Percentiles rank a stretch among this genome's conserved stretches.
phyloP scores from a whole-genome alignment of 2,113 vertebrate genomes.

The Fukomys damarensis region DNA sequence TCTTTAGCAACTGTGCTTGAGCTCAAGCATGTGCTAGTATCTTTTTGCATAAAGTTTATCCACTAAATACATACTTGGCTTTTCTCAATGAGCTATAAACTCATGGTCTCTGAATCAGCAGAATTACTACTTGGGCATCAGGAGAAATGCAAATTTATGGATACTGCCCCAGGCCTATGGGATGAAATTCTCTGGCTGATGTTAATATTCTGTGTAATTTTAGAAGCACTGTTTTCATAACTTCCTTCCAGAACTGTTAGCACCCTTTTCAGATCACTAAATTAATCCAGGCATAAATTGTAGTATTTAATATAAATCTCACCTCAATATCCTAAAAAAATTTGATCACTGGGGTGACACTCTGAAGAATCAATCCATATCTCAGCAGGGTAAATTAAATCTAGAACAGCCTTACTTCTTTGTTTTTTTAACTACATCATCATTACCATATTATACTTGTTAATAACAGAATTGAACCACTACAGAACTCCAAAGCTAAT shows the following conservation, averaged over 20 bases:
- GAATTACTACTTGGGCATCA: background rate
- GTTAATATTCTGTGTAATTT: background rate
- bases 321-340: background rate
- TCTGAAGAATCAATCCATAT: background rate
- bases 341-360: background rate
- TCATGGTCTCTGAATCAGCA: background rate
- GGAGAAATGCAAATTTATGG: background rate
- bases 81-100: background rate
- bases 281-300: background rate
- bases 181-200: background rate
- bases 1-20: background rate
- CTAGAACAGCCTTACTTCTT: background rate
- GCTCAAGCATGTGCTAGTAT: background rate
- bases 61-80: background rate
- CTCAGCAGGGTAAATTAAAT: background rate
- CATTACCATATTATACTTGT: background rate
- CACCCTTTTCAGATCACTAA: background rate
- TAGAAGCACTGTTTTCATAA: background rate
- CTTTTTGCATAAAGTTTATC: background rate
- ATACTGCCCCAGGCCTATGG: background rate
- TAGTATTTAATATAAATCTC: background rate
- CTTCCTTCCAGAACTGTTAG: background rate
- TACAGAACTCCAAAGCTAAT: conserved; percentile 24
- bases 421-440: background rate
- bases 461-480: background rate